Evolutionary conservation across 2,113 vertebrate genomes (phyloP).

Genomic region (Zosterops lateralis): DNA sequence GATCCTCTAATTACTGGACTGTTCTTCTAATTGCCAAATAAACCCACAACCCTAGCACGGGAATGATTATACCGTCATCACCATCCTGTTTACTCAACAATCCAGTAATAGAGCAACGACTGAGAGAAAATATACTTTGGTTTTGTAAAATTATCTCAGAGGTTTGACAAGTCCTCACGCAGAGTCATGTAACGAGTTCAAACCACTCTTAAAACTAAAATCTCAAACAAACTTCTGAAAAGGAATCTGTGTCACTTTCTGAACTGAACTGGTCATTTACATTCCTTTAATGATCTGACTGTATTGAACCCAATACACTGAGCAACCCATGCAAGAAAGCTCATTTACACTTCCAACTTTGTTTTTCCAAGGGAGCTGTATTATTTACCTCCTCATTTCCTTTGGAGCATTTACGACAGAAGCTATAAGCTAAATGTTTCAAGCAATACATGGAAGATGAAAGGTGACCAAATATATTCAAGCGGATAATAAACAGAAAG

Average conservation of each 20-base stretch:
- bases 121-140: constrained; percentile 7
- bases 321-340: constrained; percentile 17
- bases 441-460: background rate
- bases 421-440: background rate
- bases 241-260: constrained; percentile 17
- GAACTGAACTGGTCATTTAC: constrained; percentile 32
- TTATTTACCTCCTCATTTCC: constrained; percentile 22
- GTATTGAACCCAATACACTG: background rate
- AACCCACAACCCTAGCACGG: background rate
- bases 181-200: background rate
- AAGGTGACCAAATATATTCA: constrained; percentile 19
- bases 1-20: background rate
- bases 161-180: background rate
- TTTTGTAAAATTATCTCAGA: constrained; percentile 4
- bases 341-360: constrained; percentile 48
- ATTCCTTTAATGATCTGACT: constrained; percentile 52
- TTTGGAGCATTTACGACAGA: background rate
- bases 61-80: background rate
- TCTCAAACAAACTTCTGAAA: constrained; percentile 33
- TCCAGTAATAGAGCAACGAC: background rate
- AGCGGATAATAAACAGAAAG: background rate
- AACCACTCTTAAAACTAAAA: background rate
- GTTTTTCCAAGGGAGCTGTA: background rate
- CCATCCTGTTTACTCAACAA: constrained; percentile 29
- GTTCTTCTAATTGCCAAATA: constrained; percentile 32